Conservation (phyloP, 2,888 invertebrate species). For the Macrosoma leucophasiata region DNA sequence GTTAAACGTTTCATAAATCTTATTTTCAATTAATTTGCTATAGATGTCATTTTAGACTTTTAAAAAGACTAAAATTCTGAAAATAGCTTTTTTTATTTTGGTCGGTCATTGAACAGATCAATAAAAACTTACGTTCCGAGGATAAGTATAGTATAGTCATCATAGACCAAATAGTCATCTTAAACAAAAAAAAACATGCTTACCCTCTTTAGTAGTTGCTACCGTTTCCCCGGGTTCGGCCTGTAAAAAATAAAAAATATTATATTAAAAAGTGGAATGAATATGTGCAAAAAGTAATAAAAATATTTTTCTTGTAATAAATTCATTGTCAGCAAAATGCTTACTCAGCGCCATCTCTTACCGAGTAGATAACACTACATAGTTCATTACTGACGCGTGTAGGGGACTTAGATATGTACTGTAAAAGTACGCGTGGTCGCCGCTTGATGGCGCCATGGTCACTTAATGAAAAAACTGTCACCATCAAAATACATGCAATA, state of each 20-base stretch:
- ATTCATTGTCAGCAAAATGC: background rate
- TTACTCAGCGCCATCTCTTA: constrained; percentile 70
- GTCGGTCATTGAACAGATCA: too few species aligned
- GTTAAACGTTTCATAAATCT: too few species aligned
- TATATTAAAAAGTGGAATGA: background rate
- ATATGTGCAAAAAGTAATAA: constrained; percentile 44
- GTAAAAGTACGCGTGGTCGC: constrained; percentile 70
- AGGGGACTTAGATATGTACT: constrained; percentile 50
- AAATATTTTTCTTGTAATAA: constrained; percentile 1
- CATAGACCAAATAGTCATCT: too few species aligned
- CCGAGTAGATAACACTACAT: constrained; percentile 57
- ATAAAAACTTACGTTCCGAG: too few species aligned
- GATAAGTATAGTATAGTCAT: too few species aligned
- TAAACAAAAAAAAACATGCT: constrained; percentile 24
- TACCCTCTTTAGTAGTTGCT: constrained; percentile 93
- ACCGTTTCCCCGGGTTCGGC: constrained; percentile 85
- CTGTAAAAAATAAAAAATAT: constrained; percentile 47
- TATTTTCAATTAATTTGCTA: too few species aligned
- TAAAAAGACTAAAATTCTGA: too few species aligned
- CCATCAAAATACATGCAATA: constrained; percentile 74
- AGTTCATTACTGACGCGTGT: constrained; percentile 32
- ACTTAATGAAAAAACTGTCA: constrained; percentile 80
- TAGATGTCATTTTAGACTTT: too few species aligned
- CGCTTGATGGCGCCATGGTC: constrained; percentile 76
- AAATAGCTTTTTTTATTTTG: too few species aligned